These are phyloP conservation scores for Sinella curviseta DNA, from an alignment of 1,140 invertebrate genomes.

Conservation along the genomic window DNA sequence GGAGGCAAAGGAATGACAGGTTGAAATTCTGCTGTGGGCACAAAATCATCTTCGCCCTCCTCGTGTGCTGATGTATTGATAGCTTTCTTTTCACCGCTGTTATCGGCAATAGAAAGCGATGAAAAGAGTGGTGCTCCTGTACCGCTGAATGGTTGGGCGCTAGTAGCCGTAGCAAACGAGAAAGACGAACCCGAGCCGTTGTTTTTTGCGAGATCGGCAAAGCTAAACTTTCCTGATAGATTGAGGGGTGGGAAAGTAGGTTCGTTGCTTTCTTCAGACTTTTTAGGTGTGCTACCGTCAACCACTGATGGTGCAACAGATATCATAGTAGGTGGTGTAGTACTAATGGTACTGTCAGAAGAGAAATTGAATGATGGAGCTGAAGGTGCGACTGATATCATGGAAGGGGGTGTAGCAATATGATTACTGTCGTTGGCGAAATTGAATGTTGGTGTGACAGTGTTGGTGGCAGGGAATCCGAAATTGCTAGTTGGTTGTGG, in stretches of 20 bases:
- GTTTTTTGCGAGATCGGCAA: conserved; percentile 1
- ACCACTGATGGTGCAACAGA: background rate
- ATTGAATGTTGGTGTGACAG: background rate
- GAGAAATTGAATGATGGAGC: background rate
- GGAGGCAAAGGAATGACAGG: conserved; percentile 83
- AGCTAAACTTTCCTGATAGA: background rate
- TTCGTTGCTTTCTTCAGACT: background rate
- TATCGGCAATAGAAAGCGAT: background rate
- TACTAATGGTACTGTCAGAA: background rate
- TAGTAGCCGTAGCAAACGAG: background rate
- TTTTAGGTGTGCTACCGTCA: background rate
- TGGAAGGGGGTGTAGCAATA: too few species aligned
- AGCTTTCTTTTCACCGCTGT: background rate
- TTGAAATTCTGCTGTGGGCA: conserved; percentile 74
- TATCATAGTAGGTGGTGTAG: too few species aligned
- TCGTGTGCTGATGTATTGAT: background rate
- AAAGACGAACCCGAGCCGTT: background rate
- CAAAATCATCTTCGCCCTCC: conserved; percentile 63
- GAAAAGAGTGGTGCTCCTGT: background rate
- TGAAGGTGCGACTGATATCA: too few species aligned
- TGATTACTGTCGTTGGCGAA: too few species aligned
- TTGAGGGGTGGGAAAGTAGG: too few species aligned
- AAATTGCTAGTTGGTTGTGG: background rate
- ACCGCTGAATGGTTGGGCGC: background rate
- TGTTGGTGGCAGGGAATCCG: background rate